Conservation (phyloP, 1,140 invertebrate species). For the Heliconius congener region DNA sequence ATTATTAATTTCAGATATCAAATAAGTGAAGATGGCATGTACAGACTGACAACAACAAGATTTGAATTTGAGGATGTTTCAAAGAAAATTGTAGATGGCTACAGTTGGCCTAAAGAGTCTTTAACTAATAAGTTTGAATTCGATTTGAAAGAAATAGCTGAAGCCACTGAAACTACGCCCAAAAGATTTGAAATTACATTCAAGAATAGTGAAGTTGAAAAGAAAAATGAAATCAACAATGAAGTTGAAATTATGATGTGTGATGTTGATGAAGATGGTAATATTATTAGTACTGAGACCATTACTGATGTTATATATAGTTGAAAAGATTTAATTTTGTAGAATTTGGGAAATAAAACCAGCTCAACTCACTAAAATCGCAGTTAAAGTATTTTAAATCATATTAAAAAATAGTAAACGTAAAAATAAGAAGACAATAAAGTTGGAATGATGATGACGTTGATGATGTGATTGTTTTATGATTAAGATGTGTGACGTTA, state of each 20-base stretch:
- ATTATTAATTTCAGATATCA: slow-evolving; percentile 82
- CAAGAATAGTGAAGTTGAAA: slow-evolving; percentile 43
- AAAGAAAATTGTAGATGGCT: slow-evolving; percentile 82
- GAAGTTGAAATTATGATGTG: slow-evolving; percentile 66
- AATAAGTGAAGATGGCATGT: slow-evolving; percentile 88
- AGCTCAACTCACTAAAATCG: too few relatives aligned
- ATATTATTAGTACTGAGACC: slow-evolving; percentile 63
- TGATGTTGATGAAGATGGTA: slow-evolving; percentile 67
- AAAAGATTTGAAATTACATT: slow-evolving; percentile 56
- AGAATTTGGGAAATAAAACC: too few relatives aligned
- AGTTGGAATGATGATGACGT: slow-evolving; percentile 63
- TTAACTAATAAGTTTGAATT: slow-evolving; percentile 67
- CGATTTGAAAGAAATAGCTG: slow-evolving; percentile 54
- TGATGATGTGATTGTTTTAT: slow-evolving; percentile 43
- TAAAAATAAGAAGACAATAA: neutral
- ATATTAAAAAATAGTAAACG: slow-evolving; percentile 44
- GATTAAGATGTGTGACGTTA: neutral
- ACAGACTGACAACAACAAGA: slow-evolving; percentile 87
- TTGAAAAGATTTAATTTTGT: neutral
- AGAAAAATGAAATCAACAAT: slow-evolving; percentile 52
- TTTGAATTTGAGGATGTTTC: slow-evolving; percentile 90
- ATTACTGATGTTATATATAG: slow-evolving; percentile 50
- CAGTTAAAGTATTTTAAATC: neutral
- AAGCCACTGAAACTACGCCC: slow-evolving; percentile 55
- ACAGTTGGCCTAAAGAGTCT: slow-evolving; percentile 64